phyloP scores from a whole-genome alignment of 1,140 invertebrate species.

The Campoletis sonorensis region DNA sequence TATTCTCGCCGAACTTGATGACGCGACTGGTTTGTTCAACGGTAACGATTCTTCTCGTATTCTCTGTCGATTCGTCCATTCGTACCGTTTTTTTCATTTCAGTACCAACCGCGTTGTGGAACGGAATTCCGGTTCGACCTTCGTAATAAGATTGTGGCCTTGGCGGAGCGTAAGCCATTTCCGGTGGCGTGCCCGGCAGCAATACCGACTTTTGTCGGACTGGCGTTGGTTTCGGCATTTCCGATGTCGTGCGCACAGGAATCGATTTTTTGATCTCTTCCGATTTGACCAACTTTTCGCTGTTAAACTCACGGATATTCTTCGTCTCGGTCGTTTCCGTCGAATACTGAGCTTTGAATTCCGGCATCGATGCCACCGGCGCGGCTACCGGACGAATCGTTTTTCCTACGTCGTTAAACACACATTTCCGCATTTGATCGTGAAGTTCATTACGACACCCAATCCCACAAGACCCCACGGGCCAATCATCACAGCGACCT shows the following conservation, averaged over 20 bases:
- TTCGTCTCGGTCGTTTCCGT: conserved; percentile 47
- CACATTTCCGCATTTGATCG: background rate
- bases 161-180: conserved; percentile 79
- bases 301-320: conserved; percentile 40
- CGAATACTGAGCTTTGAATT: conserved; percentile 73
- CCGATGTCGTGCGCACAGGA: conserved; percentile 52
- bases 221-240: conserved; percentile 73
- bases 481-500: background rate
- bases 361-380: conserved; percentile 64
- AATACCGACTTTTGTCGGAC: conserved; percentile 73
- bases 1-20: conserved; percentile 80
- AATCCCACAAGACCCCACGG: background rate
- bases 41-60: conserved; percentile 80
- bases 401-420: conserved; percentile 66
- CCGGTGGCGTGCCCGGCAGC: conserved; percentile 79
- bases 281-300: conserved; percentile 44
- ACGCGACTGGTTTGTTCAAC: conserved; percentile 83
- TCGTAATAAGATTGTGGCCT: conserved; percentile 76
- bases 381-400: conserved; percentile 55
- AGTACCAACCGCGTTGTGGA: conserved; percentile 79
- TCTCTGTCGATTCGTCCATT: conserved; percentile 83
- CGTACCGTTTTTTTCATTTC: conserved; percentile 83
- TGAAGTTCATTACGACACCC: no score
- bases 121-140: conserved; percentile 76
- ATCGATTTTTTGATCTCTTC: conserved; percentile 60